phyloP scores from a whole-genome alignment of 1,140 invertebrate genomes.

The Harpegnathos saltator region DNA sequence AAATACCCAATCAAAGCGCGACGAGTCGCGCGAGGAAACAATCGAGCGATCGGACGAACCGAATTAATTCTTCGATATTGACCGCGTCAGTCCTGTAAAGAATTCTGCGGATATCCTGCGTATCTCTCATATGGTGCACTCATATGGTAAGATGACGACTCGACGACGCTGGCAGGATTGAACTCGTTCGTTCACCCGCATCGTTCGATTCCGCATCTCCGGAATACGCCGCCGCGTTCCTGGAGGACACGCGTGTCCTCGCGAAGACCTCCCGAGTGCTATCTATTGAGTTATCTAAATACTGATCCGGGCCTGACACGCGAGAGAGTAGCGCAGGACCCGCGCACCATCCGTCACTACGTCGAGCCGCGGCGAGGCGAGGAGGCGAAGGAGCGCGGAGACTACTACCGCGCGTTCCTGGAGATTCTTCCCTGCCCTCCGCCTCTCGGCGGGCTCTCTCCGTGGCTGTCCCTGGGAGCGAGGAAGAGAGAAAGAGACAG shows the following conservation, averaged over 20 bases:
- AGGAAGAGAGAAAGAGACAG: not conserved
- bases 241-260: conserved; percentile 36
- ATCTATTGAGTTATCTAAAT: conserved; percentile 76
- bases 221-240: not conserved
- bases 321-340: conserved; percentile 51
- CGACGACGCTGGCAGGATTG: conserved; percentile 3
- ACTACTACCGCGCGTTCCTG: conserved; percentile 52
- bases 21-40: too few relatives aligned
- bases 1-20: too few relatives aligned
- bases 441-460: conserved; percentile 46
- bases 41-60: too few relatives aligned
- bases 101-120: too few relatives aligned
- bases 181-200: conserved; percentile 30
- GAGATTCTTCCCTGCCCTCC: conserved; percentile 51
- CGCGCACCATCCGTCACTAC: conserved; percentile 67
- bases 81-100: too few relatives aligned
- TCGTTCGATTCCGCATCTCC: conserved; percentile 16
- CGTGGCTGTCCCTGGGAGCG: conserved; percentile 66
- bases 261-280: conserved; percentile 50
- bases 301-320: conserved; percentile 70
- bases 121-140: too few relatives aligned
- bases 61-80: too few relatives aligned
- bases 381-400: conserved; percentile 56
- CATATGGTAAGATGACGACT: not conserved
- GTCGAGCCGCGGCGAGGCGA: conserved; percentile 55